Evolutionary conservation across 2,797 vertebrate genomes (phyloP).

Genomic region (Botia almorhae): DNA sequence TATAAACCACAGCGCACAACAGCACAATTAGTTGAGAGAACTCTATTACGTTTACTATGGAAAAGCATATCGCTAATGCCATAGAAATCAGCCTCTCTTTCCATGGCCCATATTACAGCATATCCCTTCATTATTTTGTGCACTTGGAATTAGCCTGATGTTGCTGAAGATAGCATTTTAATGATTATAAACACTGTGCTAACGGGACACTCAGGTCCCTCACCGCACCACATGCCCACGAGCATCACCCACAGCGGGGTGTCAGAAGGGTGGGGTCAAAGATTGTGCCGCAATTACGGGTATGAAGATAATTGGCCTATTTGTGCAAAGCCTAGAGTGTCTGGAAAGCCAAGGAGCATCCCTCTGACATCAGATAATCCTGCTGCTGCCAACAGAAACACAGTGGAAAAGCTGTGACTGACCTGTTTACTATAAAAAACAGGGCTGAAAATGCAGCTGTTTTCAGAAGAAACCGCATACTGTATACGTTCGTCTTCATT

Average conservation of each 20-base stretch:
- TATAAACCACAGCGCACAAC: background rate
- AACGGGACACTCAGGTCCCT: constrained; percentile 60
- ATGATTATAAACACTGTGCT: constrained; percentile 71
- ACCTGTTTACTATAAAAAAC: background rate
- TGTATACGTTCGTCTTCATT: background rate
- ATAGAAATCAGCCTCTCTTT: constrained; percentile 26
- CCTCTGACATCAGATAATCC: constrained; percentile 15
- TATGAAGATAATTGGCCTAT: constrained; percentile 52
- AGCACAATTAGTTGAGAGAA: background rate
- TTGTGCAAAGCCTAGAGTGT: constrained; percentile 28
- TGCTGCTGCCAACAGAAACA: constrained; percentile 11
- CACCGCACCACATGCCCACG: constrained; percentile 59
- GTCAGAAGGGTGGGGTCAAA: constrained; percentile 1
- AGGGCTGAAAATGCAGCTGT: background rate
- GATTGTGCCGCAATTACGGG: constrained; percentile 34
- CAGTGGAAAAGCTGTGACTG: background rate
- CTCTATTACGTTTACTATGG: constrained; percentile 3
- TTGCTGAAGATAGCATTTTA: constrained; percentile 63
- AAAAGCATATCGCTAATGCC: constrained; percentile 21
- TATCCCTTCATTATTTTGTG: constrained; percentile 64
- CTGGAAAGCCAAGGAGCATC: constrained; percentile 31
- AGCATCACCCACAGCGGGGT: constrained; percentile 31
- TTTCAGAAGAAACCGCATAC: background rate
- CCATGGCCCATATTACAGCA: constrained; percentile 25
- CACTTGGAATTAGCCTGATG: constrained; percentile 63